These are phyloP conservation scores for Drosophila sucinea DNA, from an alignment of 1,140 invertebrate species.

Conservation along the genomic window DNA sequence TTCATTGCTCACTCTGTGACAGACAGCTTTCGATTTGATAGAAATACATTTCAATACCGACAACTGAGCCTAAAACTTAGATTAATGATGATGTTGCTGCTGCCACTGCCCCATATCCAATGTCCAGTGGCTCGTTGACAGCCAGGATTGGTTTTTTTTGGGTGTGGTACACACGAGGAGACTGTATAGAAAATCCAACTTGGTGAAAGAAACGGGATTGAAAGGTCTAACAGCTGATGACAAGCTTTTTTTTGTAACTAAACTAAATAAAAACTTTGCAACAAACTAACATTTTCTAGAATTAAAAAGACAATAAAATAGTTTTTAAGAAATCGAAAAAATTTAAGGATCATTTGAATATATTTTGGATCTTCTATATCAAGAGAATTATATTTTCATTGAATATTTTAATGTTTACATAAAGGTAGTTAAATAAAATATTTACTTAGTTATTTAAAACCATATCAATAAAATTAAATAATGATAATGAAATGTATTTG, in stretches of 20 bases:
- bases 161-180: background rate
- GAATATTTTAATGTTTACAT: no score
- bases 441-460: no score
- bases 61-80: conserved; percentile 54
- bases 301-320: no score
- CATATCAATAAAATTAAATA: no score
- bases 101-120: background rate
- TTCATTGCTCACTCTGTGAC: conserved; percentile 77
- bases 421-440: no score
- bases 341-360: no score
- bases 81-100: conserved; percentile 62
- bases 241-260: conserved; percentile 36
- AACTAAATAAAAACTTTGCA: background rate
- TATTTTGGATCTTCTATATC: no score
- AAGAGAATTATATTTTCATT: no score
- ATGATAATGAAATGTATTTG: no score
- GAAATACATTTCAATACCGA: conserved; percentile 75
- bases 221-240: conserved; percentile 39
- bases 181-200: background rate
- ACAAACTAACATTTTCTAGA: no score
- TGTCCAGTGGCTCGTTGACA: conserved; percentile 66
- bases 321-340: background rate
- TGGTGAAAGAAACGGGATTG: background rate
- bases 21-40: conserved; percentile 81
- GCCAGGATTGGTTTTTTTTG: conserved; percentile 19